Conservation (phyloP, 2,113 vertebrate species). For the Theristicus caerulescens region DNA sequence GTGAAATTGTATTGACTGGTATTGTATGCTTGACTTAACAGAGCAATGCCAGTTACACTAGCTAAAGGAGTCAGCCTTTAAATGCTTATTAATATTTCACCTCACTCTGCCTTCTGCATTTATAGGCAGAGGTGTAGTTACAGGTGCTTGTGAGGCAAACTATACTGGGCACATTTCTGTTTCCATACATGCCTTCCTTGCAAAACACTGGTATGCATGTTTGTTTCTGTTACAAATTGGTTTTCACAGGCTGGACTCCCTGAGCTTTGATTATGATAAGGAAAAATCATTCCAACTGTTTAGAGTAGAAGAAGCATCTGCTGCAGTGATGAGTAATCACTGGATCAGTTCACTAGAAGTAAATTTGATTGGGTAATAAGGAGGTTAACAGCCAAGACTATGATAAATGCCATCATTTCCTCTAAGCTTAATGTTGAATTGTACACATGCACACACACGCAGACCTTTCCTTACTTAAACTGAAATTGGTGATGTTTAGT, state of each 20-base stretch:
- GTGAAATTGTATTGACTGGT: neutral
- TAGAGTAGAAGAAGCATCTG: neutral
- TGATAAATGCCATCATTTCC: neutral
- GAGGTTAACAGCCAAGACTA: neutral
- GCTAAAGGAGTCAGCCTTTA: neutral
- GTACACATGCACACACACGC: neutral
- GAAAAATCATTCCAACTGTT: neutral
- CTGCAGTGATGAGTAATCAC: neutral
- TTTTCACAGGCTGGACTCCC: neutral
- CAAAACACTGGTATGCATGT: neutral
- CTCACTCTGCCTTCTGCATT: neutral
- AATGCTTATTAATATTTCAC: neutral
- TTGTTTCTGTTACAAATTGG: neutral
- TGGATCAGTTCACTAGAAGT: neutral
- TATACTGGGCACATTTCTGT: neutral
- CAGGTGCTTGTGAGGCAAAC: neutral
- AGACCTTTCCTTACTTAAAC: neutral
- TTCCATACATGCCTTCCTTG: neutral
- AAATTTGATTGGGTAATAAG: neutral
- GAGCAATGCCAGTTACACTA: neutral
- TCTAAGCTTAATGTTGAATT: neutral
- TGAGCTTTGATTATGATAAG: neutral
- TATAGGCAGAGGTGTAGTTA: neutral
- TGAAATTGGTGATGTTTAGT: neutral
- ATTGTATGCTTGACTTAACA: neutral